Evolutionary conservation across 1,140 invertebrate genomes (phyloP), one percentile per base, ranked within the genome.

Genomic region (Trichomalopsis sarcophagae): DNA sequence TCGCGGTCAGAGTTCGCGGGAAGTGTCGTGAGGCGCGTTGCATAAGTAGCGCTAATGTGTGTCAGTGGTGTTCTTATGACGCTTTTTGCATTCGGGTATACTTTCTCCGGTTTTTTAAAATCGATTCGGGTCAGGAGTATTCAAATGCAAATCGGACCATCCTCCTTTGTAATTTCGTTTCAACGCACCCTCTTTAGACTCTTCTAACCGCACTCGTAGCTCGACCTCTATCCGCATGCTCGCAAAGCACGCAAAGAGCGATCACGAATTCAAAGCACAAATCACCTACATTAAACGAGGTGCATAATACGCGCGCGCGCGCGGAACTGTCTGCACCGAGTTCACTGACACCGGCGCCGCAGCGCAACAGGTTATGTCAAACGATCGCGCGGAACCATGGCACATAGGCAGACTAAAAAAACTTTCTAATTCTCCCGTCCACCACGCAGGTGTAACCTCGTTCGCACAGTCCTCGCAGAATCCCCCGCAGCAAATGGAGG

Each of bases 401-500:
- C 27, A 27, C 27, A 27, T 11, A 62, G 55, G 55, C 62, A 44
- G 40, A 66, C n/a, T 66, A 71, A 33, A 71, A 71, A 71, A 81
- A 81, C 79, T 81, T 81, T 69, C 81, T 82, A 82, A 82, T 82
- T 66, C 13, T 27, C 17, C 33, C 2, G 21, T 55, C 75, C 10
- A 77, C 7, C 1, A 47, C 21, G 90, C 91, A 86, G 94, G 94
- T 23, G 91, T 94, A 21, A 94, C 94, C 7, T 92, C 93, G 0
- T 92, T 94, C 89, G 88, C 93, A 71, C 94, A 91, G 89, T 92
- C 91, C 0, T 90, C 92, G 80, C 90, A 93, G 84, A 91, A 76
- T 76, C 82, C 85, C 87, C 87, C 66, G 92, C 89, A 62, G 91
- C 89, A 30, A 92, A 90, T 91, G 0, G 92, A 95, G 0, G 94